phyloP scores from a whole-genome alignment of 1,140 invertebrate genomes.

The Leptinotarsa texana region DNA sequence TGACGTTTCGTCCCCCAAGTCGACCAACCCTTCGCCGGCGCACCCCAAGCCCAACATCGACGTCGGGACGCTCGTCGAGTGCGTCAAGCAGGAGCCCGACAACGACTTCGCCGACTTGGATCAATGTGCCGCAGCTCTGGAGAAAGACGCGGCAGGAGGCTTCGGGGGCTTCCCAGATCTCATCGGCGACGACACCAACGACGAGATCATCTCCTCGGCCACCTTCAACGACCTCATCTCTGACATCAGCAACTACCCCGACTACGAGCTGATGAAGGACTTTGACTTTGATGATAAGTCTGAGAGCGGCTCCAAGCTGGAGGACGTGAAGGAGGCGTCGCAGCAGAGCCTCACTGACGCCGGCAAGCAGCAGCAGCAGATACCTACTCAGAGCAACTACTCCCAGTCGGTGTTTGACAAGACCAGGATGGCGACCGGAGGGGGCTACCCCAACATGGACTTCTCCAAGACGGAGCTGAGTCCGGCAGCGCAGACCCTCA shows the following conservation, averaged over 20 bases:
- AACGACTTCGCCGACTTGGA: constrained; percentile 82
- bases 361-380: constrained; percentile 41
- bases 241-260: constrained; percentile 82
- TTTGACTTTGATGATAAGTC: constrained; percentile 71
- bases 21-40: constrained; percentile 43
- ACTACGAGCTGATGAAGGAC: constrained; percentile 81
- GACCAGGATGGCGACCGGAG: constrained; percentile 39
- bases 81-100: constrained; percentile 81
- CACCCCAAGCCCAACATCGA: constrained; percentile 54
- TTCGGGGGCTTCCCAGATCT: constrained; percentile 78
- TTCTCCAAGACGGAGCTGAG: constrained; percentile 72
- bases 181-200: constrained; percentile 80
- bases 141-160: constrained; percentile 75
- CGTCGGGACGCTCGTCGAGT: constrained; percentile 71
- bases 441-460: constrained; percentile 57
- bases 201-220: constrained; percentile 79
- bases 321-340: constrained; percentile 54
- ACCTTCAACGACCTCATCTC: constrained; percentile 87
- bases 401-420: constrained; percentile 57
- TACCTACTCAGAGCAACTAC: constrained; percentile 56
- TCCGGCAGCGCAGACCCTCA: constrained; percentile 89
- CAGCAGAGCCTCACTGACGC: constrained; percentile 36
- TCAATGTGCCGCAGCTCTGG: constrained; percentile 76
- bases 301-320: constrained; percentile 53
- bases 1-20: constrained; percentile 64